Conservation (phyloP, 2,113 vertebrate genomes). For the Spea multiplicata region DNA sequence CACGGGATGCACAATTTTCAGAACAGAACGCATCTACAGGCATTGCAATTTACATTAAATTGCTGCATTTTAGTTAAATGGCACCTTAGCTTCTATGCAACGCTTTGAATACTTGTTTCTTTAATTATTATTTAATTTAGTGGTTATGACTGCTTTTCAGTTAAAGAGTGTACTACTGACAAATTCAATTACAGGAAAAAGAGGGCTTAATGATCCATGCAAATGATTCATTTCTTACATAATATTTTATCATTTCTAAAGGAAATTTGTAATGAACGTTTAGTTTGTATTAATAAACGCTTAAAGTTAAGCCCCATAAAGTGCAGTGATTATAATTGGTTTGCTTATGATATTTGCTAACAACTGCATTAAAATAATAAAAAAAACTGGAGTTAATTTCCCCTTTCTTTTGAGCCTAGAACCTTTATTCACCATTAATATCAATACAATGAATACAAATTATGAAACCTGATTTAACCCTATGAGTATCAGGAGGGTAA, state of each 20-base stretch:
- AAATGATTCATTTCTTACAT: conserved; percentile 94
- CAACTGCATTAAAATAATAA: conserved; percentile 59
- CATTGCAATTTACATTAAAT: conserved; percentile 83
- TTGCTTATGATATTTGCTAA: conserved; percentile 67
- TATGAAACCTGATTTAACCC: too few species aligned
- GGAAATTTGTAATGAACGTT: conserved; percentile 81
- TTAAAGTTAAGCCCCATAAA: conserved; percentile 71
- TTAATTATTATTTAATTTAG: conserved; percentile 93
- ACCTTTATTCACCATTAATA: too few species aligned
- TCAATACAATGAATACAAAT: too few species aligned
- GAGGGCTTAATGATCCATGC: conserved; percentile 91
- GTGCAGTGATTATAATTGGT: conserved; percentile 73
- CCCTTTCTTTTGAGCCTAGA: neutral
- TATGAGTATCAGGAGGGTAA: too few species aligned
- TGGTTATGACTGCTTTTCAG: conserved; percentile 84
- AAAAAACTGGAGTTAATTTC: conserved; percentile 2
- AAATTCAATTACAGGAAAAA: conserved; percentile 96
- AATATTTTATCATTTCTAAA: conserved; percentile 87
- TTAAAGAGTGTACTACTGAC: conserved; percentile 93
- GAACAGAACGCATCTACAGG: conserved; percentile 63
- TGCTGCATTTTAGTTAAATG: conserved; percentile 79
- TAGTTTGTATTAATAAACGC: conserved; percentile 78
- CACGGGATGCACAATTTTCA: conserved; percentile 73
- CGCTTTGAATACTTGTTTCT: conserved; percentile 84
- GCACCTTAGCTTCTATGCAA: conserved; percentile 78